phyloP scores from a whole-genome alignment of 1,140 invertebrate species.

The Parasteatoda tepidariorum region DNA sequence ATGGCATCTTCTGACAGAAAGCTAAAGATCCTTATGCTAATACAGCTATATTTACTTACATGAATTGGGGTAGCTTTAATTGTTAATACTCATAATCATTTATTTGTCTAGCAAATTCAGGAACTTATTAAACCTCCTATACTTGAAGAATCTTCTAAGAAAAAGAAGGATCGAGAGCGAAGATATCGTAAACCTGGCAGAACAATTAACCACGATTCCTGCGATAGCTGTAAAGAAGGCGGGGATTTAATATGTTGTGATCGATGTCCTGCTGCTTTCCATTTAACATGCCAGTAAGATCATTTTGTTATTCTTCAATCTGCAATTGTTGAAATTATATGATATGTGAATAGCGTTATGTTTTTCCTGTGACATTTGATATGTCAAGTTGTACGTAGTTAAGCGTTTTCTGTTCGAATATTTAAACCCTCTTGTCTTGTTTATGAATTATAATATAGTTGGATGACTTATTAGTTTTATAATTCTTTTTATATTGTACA shows the following conservation, averaged over 20 bases:
- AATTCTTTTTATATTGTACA: no score
- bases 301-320: background rate
- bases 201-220: constrained; percentile 92
- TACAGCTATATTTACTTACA: background rate
- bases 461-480: no score
- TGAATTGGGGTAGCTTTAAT: background rate
- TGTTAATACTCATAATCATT: background rate
- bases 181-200: constrained; percentile 73
- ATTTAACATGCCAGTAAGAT: constrained; percentile 91
- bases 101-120: constrained; percentile 81
- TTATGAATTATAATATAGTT: no score
- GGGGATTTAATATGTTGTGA: constrained; percentile 97
- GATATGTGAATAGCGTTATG: no score
- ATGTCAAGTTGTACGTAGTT: no score
- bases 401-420: no score
- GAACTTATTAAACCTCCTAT: constrained; percentile 87
- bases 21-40: background rate
- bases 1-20: background rate
- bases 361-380: no score
- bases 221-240: constrained; percentile 91
- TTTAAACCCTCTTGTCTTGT: no score
- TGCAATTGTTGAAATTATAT: background rate
- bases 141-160: constrained; percentile 74
- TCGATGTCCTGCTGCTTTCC: constrained; percentile 93
- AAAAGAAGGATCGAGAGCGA: constrained; percentile 69